Percentiles rank a stretch among this genome's conserved stretches.
These are phyloP conservation scores for Bufo gargarizans DNA, from an alignment of 2,113 vertebrate species.

Conservation along the genomic window DNA sequence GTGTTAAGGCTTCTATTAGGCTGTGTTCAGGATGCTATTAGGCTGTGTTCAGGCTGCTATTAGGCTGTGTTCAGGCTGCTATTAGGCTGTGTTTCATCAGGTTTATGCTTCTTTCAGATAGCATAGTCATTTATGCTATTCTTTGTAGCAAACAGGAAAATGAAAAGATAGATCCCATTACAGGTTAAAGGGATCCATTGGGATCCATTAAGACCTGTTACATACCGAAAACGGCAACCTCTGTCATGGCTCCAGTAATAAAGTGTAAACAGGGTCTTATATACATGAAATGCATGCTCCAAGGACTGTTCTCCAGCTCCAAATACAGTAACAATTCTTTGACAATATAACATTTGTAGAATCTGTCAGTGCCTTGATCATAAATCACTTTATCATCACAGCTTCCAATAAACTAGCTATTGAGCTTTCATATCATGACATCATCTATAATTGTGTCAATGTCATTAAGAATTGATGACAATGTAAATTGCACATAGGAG, in stretches of 20 bases:
- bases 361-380: background rate
- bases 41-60: no score
- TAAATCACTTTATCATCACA: slow-evolving; percentile 13
- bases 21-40: no score
- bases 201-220: background rate
- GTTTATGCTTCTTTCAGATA: background rate
- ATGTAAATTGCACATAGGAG: slow-evolving; percentile 34
- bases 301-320: background rate
- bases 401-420: slow-evolving; percentile 14
- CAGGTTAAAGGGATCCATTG: background rate
- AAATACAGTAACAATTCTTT: background rate
- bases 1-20: background rate
- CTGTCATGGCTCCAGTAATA: background rate
- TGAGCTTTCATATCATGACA: slow-evolving; percentile 28
- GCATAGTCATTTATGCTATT: background rate
- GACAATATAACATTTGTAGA: background rate
- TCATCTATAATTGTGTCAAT: slow-evolving; percentile 43
- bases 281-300: background rate
- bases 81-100: background rate
- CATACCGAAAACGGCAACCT: no score
- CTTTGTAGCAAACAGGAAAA: background rate
- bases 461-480: slow-evolving; percentile 40
- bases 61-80: no score
- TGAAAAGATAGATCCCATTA: no score
- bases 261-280: background rate